Conservation (phyloP, 2,888 invertebrate genomes). For the Nemurella pictetii region DNA sequence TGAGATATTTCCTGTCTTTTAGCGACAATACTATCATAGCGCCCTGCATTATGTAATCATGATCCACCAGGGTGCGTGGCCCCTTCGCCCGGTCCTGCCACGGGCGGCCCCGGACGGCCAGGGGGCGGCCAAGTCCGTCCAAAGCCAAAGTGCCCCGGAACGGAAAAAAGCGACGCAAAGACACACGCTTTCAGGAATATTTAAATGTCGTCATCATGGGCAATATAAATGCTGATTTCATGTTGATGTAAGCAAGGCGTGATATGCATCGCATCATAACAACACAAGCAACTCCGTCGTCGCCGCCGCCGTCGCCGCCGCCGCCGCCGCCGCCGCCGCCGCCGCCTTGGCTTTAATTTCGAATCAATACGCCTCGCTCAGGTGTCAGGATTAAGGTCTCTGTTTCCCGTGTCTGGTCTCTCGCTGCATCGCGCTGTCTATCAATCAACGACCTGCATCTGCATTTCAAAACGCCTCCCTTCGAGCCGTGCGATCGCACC, state of each 20-base stretch:
- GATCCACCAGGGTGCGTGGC: too few relatives aligned
- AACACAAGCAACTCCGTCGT: too few relatives aligned
- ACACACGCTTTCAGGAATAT: neutral
- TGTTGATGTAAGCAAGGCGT: neutral
- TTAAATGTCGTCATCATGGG: neutral
- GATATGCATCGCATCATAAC: neutral
- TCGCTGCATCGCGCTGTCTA: neutral
- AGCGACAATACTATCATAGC: too few relatives aligned
- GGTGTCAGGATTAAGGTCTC: neutral
- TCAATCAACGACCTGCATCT: neutral
- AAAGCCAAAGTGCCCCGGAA: neutral
- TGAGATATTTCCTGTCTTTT: too few relatives aligned
- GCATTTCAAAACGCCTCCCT: neutral
- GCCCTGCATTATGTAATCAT: too few relatives aligned
- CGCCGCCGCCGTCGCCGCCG: neutral
- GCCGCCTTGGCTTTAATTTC: neutral
- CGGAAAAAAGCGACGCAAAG: neutral
- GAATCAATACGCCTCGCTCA: neutral
- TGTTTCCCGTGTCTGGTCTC: neutral
- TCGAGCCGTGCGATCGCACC: neutral
- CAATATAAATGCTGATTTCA: neutral
- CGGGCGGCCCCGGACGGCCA: too few relatives aligned
- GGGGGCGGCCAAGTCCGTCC: neutral
- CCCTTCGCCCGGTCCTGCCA: too few relatives aligned
- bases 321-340: neutral